Conservation (phyloP, 1,140 invertebrate species). For the Tenebrio molitor region DNA sequence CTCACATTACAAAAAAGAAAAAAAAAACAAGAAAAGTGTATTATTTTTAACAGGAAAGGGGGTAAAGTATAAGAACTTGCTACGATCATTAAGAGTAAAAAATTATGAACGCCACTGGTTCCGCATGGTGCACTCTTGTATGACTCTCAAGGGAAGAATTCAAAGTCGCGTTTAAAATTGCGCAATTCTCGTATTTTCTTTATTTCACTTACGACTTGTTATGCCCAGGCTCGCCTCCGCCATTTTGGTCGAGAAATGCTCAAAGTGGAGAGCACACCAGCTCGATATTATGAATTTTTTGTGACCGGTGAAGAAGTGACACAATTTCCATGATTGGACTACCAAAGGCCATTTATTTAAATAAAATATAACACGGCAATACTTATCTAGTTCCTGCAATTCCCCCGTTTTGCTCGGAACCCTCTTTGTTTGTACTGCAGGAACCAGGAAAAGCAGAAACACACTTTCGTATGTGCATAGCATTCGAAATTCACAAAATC, state of each 20-base stretch:
- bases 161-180: constrained; percentile 45
- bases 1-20: no score
- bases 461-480: no score
- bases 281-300: constrained; percentile 46
- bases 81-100: constrained; percentile 35
- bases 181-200: constrained; percentile 42
- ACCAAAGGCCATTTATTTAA: constrained; percentile 40
- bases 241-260: constrained; percentile 1
- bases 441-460: not conserved
- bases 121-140: constrained; percentile 9
- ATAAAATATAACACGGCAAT: constrained; percentile 37
- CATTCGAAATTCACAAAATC: no score
- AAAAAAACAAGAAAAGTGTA: no score
- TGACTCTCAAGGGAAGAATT: constrained; percentile 43
- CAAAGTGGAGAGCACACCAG: constrained; percentile 11
- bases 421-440: not conserved
- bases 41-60: not conserved
- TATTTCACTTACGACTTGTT: constrained; percentile 44
- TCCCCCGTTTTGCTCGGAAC: not conserved
- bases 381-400: constrained; percentile 1
- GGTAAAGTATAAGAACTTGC: not conserved
- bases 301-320: constrained; percentile 45
- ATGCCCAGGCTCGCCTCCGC: constrained; percentile 6
- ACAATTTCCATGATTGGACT: constrained; percentile 44
- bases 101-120: constrained; percentile 35